Evolutionary conservation across 2,888 invertebrate species (phyloP), one percentile per base, ranked within the genome.

Genomic region (Archaeoteleia sp.): DNA sequence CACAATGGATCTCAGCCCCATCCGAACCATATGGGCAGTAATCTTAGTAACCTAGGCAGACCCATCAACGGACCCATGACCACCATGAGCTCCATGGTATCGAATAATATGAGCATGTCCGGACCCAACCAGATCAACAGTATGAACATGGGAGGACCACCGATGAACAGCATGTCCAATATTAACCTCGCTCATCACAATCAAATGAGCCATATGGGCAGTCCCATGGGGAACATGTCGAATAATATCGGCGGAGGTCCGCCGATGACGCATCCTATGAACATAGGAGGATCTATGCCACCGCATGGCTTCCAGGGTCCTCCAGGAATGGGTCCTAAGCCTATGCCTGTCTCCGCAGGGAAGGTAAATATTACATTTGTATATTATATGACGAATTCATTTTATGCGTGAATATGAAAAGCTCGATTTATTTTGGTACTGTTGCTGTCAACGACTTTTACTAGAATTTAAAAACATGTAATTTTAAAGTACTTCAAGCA

Each of bases 341-440:
- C 96, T 8, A 94, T 96, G 93, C 94, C 96, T 74, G 95, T 95
- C 67, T 94, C 94, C 83, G 95, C 95, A 46, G 94, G 94, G 39
- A 94, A 95, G 89, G 92, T 96, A 81, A 73, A 72, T 71, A 35
- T 30, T n/a, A 9, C 15, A 29, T 27, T 14, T 1, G 7, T 2
- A 6, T 13, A n/a, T n/a, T n/a, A n/a, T n/a, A n/a, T n/a, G n/a
- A n/a, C n/a, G n/a, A n/a, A n/a, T n/a, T n/a, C n/a, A n/a, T n/a
- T n/a, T n/a, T n/a, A n/a, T n/a, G n/a, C n/a, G n/a, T n/a, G n/a
- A n/a, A n/a, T n/a, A n/a, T n/a, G n/a, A n/a, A n/a, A n/a, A n/a
- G n/a, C n/a, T n/a, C n/a, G n/a, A n/a, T n/a, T n/a, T n/a, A n/a
- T n/a, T n/a, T n/a, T n/a, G n/a, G n/a, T n/a, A n/a, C n/a, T n/a